Percentiles rank a stretch among this genome's conserved stretches.
Conservation (phyloP, 2,797 vertebrate genomes). For the Gallirallus australis region DNA sequence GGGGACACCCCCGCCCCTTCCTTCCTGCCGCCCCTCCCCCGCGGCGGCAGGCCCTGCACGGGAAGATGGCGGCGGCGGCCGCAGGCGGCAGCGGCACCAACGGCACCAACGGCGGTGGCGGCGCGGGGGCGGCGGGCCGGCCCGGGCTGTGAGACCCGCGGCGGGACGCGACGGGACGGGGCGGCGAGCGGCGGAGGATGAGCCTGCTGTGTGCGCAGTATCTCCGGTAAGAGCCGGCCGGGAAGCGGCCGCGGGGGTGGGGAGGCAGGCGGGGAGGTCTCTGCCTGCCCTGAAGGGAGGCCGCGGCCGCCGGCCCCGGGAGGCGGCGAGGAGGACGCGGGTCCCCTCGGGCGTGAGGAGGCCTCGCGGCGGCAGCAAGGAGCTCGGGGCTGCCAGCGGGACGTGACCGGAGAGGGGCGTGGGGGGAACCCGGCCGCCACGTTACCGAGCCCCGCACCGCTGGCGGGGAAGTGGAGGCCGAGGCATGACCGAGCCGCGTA, state of each 20-base stretch:
- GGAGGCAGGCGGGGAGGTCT: not conserved
- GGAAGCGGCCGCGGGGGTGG: not conserved
- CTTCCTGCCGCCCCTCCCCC: slow-evolving; percentile 48
- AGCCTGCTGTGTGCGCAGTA: slow-evolving; percentile 86
- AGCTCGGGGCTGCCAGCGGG: not conserved
- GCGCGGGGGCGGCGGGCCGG: slow-evolving; percentile 73
- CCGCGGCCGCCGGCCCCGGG: not conserved
- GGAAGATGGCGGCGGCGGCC: slow-evolving; percentile 83
- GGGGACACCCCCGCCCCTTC: slow-evolving; percentile 27
- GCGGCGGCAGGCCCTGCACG: slow-evolving; percentile 69
- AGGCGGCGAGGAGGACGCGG: not conserved
- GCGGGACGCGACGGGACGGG: not conserved
- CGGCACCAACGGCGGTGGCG: slow-evolving; percentile 60
- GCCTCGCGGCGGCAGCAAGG: not conserved
- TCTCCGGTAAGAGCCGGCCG: slow-evolving; percentile 77
- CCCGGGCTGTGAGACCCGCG: slow-evolving; percentile 73
- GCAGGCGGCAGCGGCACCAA: slow-evolving; percentile 65
- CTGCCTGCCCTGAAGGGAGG: not conserved
- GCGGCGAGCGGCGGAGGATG: slow-evolving; percentile 80
- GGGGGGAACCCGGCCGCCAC: not conserved
- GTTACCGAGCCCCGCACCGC: not conserved
- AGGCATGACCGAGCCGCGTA: not conserved
- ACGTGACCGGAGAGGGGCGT: not conserved
- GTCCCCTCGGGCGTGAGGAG: not conserved
- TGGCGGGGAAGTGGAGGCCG: no score